Conservation (phyloP, 2,797 vertebrate genomes). For the Toxotes lorentzi region DNA sequence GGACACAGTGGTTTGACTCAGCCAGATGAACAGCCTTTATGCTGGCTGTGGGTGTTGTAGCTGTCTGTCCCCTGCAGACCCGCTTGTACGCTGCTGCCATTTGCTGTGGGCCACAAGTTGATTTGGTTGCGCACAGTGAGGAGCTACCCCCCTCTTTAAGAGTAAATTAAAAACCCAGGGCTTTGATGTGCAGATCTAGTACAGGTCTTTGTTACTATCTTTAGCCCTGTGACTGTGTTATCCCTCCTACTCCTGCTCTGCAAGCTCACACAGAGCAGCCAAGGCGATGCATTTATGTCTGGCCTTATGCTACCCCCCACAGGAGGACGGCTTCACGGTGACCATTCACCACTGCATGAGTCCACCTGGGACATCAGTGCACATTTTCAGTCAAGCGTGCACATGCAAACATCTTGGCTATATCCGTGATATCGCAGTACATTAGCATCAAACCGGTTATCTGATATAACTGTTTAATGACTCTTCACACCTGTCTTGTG, state of each 20-base stretch:
- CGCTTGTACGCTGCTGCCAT: conserved; percentile 44
- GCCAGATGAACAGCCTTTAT: conserved; percentile 59
- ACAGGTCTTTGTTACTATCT: conserved; percentile 59
- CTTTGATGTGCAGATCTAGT: conserved; percentile 70
- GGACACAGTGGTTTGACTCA: conserved; percentile 23
- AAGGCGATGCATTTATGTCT: conserved; percentile 36
- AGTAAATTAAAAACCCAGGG: conserved; percentile 50
- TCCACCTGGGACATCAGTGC: conserved; percentile 47
- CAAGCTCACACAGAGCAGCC: conserved; percentile 32
- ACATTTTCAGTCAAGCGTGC: conserved; percentile 24
- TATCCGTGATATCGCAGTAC: conserved; percentile 47
- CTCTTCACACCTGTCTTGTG: conserved; percentile 64
- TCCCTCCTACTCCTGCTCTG: conserved; percentile 34
- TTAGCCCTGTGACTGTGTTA: conserved; percentile 43
- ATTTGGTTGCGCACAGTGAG: conserved; percentile 58
- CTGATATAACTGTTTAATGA: conserved; percentile 51
- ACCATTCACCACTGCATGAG: conserved; percentile 15
- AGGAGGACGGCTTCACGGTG: conserved; percentile 31
- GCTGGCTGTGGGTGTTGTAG: conserved; percentile 23
- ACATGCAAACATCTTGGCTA: conserved; percentile 2
- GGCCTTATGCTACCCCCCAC: conserved; percentile 38
- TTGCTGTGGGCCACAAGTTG: conserved; percentile 54
- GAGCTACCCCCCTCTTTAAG: conserved; percentile 53
- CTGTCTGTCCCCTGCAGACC: conserved; percentile 48
- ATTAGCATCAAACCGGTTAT: conserved; percentile 49